Evolutionary conservation across 1,140 invertebrate genomes (phyloP), one percentile per base, ranked within the genome.

Genomic region (Zelostemma sp.): DNA sequence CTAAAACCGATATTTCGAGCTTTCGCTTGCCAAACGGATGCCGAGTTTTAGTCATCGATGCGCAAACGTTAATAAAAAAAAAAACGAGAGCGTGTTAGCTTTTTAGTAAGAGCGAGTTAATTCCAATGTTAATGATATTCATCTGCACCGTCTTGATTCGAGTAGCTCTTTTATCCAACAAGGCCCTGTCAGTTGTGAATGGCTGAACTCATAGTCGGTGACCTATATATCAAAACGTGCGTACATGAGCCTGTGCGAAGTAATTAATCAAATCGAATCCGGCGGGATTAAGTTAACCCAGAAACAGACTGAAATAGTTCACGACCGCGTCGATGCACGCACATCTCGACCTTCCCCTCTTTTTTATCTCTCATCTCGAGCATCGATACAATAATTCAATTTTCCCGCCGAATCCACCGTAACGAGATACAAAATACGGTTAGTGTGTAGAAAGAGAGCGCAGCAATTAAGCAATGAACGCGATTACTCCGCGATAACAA

Each of bases 181-280:
- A 43, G 47, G 33, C 54, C 63, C 55, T 58, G 65, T 68, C 71
- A n/a, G n/a, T n/a, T 70, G 51, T 61, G 55, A 74, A 74, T 50
- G 62, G 55, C 57, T 63, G 61, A 76, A 58, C 59, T 73, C 68
- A 72, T 71, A 68, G 63, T n/a, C 63, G 49, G 48, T 58, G 78
- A 76, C 72, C 78, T 76, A 79, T 73, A 76, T 78, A 59, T 66
- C 41, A 45, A n/a, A 48, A 38, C 14, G 21, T 12, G 38, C 33
- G 51, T 49, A 28, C 33, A 58, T 18, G 21, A 49, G 48, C 45
- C 54, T 53, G 48, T 25, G 59, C 59, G 28, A 63, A 60, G 18
- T 62, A 58, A 72, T 70, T 72, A 73, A 71, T 72, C 55, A 67
- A 72, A 71, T 68, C 54, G 14, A 41, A 62, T 67, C 12, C 15